Evolutionary conservation across 2,888 invertebrate species (phyloP).

Genomic region (Junonia oenone): DNA sequence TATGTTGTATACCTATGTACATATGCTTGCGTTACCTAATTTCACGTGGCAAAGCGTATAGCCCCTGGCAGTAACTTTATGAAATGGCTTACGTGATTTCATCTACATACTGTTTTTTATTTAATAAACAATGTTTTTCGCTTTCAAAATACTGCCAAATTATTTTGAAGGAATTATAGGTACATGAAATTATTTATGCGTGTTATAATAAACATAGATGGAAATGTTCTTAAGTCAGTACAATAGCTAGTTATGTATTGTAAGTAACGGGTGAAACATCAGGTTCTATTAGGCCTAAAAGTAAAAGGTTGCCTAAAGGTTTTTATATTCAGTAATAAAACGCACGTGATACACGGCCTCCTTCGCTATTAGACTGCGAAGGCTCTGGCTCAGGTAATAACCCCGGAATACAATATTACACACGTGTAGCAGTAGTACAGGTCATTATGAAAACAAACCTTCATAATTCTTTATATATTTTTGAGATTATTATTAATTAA

Average conservation of each 20-base stretch:
- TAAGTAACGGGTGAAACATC: constrained; percentile 1
- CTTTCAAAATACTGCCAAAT: too few relatives aligned
- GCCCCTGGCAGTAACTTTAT: too few relatives aligned
- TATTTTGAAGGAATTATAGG: too few relatives aligned
- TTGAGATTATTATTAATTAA: not conserved
- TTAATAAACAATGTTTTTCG: too few relatives aligned
- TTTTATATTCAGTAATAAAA: constrained; percentile 62
- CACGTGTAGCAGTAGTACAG: constrained; percentile 12
- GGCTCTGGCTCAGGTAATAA: constrained; percentile 20
- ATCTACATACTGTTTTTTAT: too few relatives aligned
- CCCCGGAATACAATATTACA: constrained; percentile 19
- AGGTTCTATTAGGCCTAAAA: constrained; percentile 32
- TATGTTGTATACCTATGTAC: too few relatives aligned
- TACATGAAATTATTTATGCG: too few relatives aligned
- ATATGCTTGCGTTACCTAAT: too few relatives aligned
- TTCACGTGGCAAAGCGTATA: too few relatives aligned
- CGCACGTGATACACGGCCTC: constrained; percentile 47
- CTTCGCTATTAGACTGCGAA: constrained; percentile 18
- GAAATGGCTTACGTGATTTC: too few relatives aligned
- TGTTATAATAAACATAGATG: not conserved
- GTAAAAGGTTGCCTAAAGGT: constrained; percentile 33
- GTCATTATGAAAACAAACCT: constrained; percentile 11
- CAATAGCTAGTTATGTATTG: not conserved
- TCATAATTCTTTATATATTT: not conserved
- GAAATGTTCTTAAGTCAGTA: not conserved